Conservation (phyloP, 2,797 vertebrate genomes). For the Orestias chungarensis region DNA sequence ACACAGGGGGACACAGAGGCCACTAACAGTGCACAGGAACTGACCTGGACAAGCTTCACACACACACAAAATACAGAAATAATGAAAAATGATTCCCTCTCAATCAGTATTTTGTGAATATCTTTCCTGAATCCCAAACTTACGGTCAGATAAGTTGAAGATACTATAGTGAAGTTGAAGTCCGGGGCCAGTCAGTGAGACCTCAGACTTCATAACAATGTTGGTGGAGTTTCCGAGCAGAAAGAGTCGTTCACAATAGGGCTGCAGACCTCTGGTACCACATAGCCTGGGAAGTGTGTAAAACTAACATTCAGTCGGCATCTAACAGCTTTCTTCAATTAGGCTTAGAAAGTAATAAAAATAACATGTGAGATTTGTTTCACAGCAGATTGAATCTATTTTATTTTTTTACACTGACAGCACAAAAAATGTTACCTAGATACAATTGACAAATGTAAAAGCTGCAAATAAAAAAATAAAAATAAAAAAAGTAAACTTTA, state of each 20-base stretch:
- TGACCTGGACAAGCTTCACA: conserved; percentile 87
- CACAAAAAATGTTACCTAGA: neutral
- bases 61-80: neutral
- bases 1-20: conserved; percentile 89
- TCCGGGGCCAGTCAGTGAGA: conserved; percentile 89
- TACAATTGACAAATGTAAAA: neutral
- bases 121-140: conserved; percentile 56
- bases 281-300: conserved; percentile 81
- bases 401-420: neutral
- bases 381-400: neutral
- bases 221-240: conserved; percentile 74
- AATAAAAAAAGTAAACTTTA: neutral
- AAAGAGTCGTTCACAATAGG: conserved; percentile 85
- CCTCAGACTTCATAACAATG: conserved; percentile 87
- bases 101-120: neutral
- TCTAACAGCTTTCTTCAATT: too few species aligned
- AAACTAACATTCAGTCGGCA: neutral
- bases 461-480: too few species aligned
- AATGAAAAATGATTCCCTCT: neutral
- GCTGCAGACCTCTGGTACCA: conserved; percentile 84
- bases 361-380: neutral
- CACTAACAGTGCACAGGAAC: conserved; percentile 87
- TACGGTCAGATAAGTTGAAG: conserved; percentile 92
- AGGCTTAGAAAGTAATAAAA: neutral
- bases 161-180: conserved; percentile 86